phyloP scores from a whole-genome alignment of 2,888 invertebrate genomes.

The Andrena dorsata region DNA sequence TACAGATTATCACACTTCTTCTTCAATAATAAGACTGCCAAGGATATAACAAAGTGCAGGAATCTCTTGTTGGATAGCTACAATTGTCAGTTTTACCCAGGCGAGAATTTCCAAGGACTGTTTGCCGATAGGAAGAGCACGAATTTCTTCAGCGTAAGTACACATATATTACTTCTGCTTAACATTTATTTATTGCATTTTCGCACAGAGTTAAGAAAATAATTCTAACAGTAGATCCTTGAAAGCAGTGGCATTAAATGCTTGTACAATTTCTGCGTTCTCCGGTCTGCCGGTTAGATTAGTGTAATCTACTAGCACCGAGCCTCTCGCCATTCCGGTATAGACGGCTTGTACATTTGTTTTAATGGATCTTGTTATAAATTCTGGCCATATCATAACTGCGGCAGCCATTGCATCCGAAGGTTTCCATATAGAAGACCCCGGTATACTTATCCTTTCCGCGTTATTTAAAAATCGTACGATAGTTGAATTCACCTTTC shows the following conservation, averaged over 20 bases:
- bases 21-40: slow-evolving; percentile 90
- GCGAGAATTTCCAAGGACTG: slow-evolving; percentile 91
- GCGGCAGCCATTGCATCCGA: slow-evolving; percentile 74
- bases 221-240: slow-evolving; percentile 46
- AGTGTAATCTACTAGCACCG: slow-evolving; percentile 74
- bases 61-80: slow-evolving; percentile 91
- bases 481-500: slow-evolving; percentile 81
- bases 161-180: background rate
- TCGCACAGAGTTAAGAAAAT: slow-evolving; percentile 29
- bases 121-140: slow-evolving; percentile 93
- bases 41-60: slow-evolving; percentile 89
- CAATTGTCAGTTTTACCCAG: slow-evolving; percentile 87
- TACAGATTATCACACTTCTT: slow-evolving; percentile 95
- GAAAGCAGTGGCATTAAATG: slow-evolving; percentile 53
- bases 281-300: slow-evolving; percentile 47
- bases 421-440: slow-evolving; percentile 64
- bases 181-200: slow-evolving; percentile 1
- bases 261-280: slow-evolving; percentile 70
- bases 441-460: slow-evolving; percentile 80
- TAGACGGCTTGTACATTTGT: slow-evolving; percentile 71
- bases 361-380: slow-evolving; percentile 50
- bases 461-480: slow-evolving; percentile 86
- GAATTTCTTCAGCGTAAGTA: slow-evolving; percentile 94
- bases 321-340: slow-evolving; percentile 71
- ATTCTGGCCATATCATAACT: slow-evolving; percentile 71